Percentiles rank a stretch among this genome's conserved stretches.
These are phyloP conservation scores for Geotrupes spiniger DNA, from an alignment of 2,888 invertebrate genomes.

Conservation along the genomic window DNA sequence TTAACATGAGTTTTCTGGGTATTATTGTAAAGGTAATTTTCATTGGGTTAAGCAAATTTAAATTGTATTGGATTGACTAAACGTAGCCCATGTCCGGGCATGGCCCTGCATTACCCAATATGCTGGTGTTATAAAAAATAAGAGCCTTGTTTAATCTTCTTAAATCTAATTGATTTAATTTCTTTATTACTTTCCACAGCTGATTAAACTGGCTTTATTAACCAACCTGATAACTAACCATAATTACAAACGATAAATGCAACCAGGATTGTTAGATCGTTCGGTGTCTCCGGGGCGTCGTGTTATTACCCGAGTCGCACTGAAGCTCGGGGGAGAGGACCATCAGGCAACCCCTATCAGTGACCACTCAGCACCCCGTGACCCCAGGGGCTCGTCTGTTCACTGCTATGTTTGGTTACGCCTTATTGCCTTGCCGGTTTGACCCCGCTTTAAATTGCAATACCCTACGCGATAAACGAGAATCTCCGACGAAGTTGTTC, in stretches of 20 bases:
- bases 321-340: constrained; percentile 23
- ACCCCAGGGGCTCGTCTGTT: constrained; percentile 45
- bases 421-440: constrained; percentile 45
- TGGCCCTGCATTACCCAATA: no score
- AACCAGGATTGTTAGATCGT: constrained; percentile 25
- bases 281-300: constrained; percentile 23
- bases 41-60: no score
- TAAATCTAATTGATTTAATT: no score
- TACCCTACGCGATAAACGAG: constrained; percentile 24
- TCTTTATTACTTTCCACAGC: no score
- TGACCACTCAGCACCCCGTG: constrained; percentile 47
- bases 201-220: constrained; percentile 4
- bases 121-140: no score
- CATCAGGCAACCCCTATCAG: constrained; percentile 33
- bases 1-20: no score
- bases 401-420: constrained; percentile 49
- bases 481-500: constrained; percentile 21
- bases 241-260: constrained; percentile 26
- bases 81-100: no score
- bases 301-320: constrained; percentile 24
- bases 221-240: constrained; percentile 17
- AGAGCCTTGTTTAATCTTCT: no score
- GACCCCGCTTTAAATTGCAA: constrained; percentile 33
- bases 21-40: no score
- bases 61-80: no score